These are phyloP conservation scores for Drosophila pegasa DNA, from an alignment of 2,888 invertebrate genomes.

Conservation along the genomic window DNA sequence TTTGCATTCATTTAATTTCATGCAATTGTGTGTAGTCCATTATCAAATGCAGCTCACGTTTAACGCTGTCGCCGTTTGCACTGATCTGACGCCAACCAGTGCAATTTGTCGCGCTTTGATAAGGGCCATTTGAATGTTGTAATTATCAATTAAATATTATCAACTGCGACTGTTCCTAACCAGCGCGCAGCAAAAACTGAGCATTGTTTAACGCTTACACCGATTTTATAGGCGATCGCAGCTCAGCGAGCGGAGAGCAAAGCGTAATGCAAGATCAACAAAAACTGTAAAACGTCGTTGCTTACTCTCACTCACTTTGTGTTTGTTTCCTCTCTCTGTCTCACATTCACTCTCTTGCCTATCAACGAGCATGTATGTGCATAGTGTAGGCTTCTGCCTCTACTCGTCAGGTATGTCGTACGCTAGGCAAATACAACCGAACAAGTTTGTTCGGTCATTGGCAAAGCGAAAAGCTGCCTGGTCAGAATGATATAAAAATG, in stretches of 20 bases:
- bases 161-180: slow-evolving; percentile 15
- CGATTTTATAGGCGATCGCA: slow-evolving; percentile 16
- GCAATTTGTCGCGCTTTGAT: slow-evolving; percentile 36
- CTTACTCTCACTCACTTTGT: neutral
- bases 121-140: slow-evolving; percentile 19
- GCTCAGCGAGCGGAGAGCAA: neutral
- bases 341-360: neutral
- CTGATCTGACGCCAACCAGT: slow-evolving; percentile 22
- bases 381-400: neutral
- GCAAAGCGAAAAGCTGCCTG: neutral
- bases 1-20: neutral
- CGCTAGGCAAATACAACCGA: neutral
- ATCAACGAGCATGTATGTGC: neutral
- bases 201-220: neutral
- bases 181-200: slow-evolving; percentile 23
- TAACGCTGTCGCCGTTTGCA: slow-evolving; percentile 33
- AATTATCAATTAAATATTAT: neutral
- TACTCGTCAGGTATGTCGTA: neutral
- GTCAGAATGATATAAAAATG: slow-evolving; percentile 33
- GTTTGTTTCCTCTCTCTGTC: neutral
- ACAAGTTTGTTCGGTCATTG: neutral
- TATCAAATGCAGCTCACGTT: slow-evolving; percentile 34
- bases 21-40: neutral
- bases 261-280: neutral
- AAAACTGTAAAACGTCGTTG: neutral